A percentile compares a stretch with the other conserved stretches of the same genome.
These are phyloP conservation scores for Bagarius yarrelli DNA, from an alignment of 2,113 vertebrate genomes.

Conservation along the genomic window DNA sequence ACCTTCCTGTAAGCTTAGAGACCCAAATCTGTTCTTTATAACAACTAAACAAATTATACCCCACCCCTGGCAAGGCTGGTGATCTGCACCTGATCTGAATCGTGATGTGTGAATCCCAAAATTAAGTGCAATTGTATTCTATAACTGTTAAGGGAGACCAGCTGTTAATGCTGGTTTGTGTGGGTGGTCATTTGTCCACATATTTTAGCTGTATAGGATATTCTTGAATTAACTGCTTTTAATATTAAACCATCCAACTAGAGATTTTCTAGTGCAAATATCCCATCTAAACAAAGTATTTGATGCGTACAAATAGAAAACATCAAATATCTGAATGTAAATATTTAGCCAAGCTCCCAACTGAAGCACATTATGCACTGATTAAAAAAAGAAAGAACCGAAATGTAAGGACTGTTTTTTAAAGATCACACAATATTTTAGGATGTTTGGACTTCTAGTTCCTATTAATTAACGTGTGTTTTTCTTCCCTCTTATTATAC, in stretches of 20 bases:
- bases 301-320: background rate
- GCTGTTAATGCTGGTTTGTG: background rate
- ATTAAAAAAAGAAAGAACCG: background rate
- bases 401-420: background rate
- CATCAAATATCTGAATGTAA: background rate
- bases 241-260: background rate
- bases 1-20: background rate
- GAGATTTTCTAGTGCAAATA: background rate
- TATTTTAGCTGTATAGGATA: background rate
- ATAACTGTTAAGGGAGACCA: background rate
- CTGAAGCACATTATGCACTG: conserved; percentile 20
- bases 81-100: too few species aligned
- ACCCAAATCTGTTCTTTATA: background rate
- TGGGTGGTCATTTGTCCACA: background rate
- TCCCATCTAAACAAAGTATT: background rate
- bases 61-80: too few species aligned
- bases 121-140: background rate
- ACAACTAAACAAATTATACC: too few species aligned
- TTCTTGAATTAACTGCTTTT: background rate
- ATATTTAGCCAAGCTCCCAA: background rate
- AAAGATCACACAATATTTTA: background rate
- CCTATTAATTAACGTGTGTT: background rate
- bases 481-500: background rate
- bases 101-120: too few species aligned
- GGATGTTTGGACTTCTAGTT: background rate